phyloP scores from a whole-genome alignment of 2,797 vertebrate species.

The Pygocentrus nattereri region DNA sequence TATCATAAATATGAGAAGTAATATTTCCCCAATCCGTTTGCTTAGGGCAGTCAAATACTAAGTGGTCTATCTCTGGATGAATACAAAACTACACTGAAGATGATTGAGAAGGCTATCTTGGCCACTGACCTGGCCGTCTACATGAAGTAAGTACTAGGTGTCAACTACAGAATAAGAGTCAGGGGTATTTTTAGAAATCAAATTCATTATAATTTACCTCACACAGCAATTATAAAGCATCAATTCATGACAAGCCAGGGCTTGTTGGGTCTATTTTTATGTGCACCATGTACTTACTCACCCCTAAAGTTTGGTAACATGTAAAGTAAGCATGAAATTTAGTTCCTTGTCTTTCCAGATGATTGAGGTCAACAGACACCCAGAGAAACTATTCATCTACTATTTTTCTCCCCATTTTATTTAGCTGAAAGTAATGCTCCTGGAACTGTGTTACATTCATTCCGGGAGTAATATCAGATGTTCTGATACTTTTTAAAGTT shows the following conservation, averaged over 20 bases:
- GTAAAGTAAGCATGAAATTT: background rate
- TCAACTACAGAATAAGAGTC: constrained; percentile 57
- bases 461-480: background rate
- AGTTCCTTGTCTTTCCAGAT: background rate
- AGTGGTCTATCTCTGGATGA: constrained; percentile 92
- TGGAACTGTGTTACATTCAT: background rate
- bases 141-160: constrained; percentile 89
- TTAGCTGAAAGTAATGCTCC: background rate
- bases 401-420: background rate
- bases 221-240: background rate
- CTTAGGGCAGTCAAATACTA: constrained; percentile 96
- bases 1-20: background rate
- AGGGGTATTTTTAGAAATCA: background rate
- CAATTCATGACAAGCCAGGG: background rate
- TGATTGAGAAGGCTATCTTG: constrained; percentile 96
- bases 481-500: background rate
- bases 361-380: background rate
- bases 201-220: background rate
- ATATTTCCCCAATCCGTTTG: constrained; percentile 18
- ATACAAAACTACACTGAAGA: constrained; percentile 93
- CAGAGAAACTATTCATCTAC: background rate
- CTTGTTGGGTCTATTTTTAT: background rate
- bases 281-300: background rate
- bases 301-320: too few species aligned
- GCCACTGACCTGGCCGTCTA: constrained; percentile 97